Base-by-base conservation (phyloP, 2,888 invertebrate genomes). In the Calliopum simillimum region DNA sequence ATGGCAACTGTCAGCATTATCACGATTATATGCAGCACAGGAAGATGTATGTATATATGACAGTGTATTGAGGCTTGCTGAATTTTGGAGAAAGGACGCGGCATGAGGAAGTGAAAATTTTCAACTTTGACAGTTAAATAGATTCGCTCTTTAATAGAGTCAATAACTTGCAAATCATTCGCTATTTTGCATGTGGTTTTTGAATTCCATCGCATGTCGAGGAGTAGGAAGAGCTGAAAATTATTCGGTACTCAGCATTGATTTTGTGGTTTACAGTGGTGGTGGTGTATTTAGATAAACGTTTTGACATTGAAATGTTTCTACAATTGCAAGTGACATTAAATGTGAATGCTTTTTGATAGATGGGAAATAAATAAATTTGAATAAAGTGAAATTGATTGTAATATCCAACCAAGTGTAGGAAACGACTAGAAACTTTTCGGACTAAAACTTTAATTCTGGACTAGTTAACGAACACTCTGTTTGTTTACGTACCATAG, bases 141-240 rank as follows among this genome's bases (percentile, higher is more conserved):
- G 61, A 61, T 46, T 44, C 23, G 21, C 23, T 21, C 61, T 44
- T 61, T 61, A 61, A 61, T 61, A 46, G 46, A 61, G 61, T 61
- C 61, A 61, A 61, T 61, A 61, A 44, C 61, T 61, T 61, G 61
- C 61, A 61, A 61, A 61, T 61, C 46, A 43, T 61, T 61, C 44
- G 61, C 61, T 46, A 21, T 61, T 61, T 61, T 61, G 61, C 61
- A 61, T 61, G 61, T 61, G 61, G 46, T 61, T 46, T 4, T 61
- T 16, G 19, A 51, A 51, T 16, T 3, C 8, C 6, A 33, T 33
- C 8, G 33, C 33, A 33, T 33, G 33, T 8, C 8, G 33, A 33
- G 8, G 33, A 33, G 33, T 33, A 33, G 33, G 33, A 33, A 33
- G 1, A 6, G 33, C 6, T 8, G 51, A 51, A 16, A 21, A 19